Percentiles rank a stretch among this genome's conserved stretches.
Evolutionary conservation across 92 coral and sea anemone genomes (phyloP).

Genomic region (Chrysogorgia sp.): DNA sequence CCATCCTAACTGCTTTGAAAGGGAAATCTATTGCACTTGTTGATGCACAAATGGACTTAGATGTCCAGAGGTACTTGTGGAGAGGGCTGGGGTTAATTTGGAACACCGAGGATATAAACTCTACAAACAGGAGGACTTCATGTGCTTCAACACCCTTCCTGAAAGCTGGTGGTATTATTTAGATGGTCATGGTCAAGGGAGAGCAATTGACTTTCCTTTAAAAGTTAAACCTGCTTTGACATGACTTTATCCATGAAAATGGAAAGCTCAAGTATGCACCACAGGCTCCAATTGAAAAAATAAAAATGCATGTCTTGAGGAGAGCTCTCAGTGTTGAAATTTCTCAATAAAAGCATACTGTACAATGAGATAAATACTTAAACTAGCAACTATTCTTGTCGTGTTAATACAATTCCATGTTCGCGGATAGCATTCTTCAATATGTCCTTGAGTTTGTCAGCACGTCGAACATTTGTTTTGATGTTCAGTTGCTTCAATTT

Average conservation of each 20-base stretch:
- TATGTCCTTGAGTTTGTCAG: neutral
- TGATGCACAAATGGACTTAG: neutral
- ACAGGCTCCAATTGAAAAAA: neutral
- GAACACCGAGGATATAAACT: neutral
- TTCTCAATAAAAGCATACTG: too few relatives aligned
- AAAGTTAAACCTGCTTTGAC: neutral
- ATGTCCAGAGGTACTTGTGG: neutral
- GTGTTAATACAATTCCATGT: too few relatives aligned
- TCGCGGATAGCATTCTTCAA: neutral
- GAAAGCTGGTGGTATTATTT: neutral
- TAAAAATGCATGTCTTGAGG: neutral
- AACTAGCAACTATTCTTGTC: too few relatives aligned
- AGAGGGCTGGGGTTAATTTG: neutral
- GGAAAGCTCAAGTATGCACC: neutral
- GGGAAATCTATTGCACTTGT: slow-evolving; percentile 4
- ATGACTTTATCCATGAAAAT: neutral
- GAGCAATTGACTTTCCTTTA: neutral
- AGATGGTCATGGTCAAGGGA: neutral
- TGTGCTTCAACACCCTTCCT: neutral
- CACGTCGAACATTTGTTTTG: neutral
- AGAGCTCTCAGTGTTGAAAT: neutral
- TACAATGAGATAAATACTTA: too few relatives aligned
- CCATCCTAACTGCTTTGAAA: slow-evolving; percentile 45
- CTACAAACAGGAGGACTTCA: neutral
- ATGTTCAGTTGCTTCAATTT: slow-evolving; percentile 15